Percentiles rank a stretch among this genome's conserved stretches.
These are phyloP conservation scores for Cylindroiulus punctatus DNA, from an alignment of 2,888 invertebrate species.

Conservation along the genomic window DNA sequence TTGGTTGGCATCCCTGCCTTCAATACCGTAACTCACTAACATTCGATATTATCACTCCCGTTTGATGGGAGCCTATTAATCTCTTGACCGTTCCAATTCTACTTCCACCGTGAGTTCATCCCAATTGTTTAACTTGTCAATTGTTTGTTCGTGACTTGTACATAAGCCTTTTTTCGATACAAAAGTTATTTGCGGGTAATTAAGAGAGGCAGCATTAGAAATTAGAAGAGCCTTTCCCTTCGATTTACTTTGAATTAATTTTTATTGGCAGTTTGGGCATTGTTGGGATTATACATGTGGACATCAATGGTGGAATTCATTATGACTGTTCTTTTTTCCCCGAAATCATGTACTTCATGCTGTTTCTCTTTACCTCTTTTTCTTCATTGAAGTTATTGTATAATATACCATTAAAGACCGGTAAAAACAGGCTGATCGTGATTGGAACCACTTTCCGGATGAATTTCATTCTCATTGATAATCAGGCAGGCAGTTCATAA, in stretches of 20 bases:
- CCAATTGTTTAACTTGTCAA: conserved; percentile 19
- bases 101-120: conserved; percentile 6
- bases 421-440: not conserved
- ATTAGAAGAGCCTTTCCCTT: not conserved
- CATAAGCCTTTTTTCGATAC: not conserved
- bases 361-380: conserved; percentile 22
- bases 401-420: conserved; percentile 17
- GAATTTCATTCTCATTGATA: no score
- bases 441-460: no score
- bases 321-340: conserved; percentile 8
- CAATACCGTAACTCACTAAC: not conserved
- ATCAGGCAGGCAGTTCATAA: no score
- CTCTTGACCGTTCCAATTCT: conserved; percentile 29
- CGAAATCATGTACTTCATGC: conserved; percentile 32
- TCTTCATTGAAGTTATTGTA: conserved; percentile 26
- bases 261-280: conserved; percentile 4
- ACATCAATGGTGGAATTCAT: not conserved
- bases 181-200: not conserved
- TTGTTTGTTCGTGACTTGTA: conserved; percentile 32
- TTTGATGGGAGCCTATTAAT: conserved; percentile 17
- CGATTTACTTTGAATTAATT: not conserved
- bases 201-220: conserved; percentile 32
- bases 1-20: not conserved
- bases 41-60: conserved; percentile 9
- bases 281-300: conserved; percentile 32